phyloP scores from a whole-genome alignment of 2,888 invertebrate genomes.

The Cantharis rustica region DNA sequence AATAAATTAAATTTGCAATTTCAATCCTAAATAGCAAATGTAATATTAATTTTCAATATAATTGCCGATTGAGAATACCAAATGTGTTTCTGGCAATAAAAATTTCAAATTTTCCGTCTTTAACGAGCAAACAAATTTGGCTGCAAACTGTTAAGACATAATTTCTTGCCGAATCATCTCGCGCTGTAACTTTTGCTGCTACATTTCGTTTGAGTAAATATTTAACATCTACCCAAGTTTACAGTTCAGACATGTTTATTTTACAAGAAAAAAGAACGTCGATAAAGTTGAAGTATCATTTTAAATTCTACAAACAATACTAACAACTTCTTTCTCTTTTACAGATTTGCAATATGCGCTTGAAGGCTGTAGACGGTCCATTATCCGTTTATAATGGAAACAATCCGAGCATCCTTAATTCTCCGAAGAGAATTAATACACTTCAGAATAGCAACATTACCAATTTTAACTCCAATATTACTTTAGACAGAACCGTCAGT shows the following conservation, averaged over 20 bases:
- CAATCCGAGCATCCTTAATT: slow-evolving; percentile 49
- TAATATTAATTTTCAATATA: not conserved
- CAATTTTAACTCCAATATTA: slow-evolving; percentile 37
- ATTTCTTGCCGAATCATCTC: slow-evolving; percentile 7
- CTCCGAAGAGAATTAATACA: slow-evolving; percentile 55
- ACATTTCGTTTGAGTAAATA: slow-evolving; percentile 26
- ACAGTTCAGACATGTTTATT: slow-evolving; percentile 14
- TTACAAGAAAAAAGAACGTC: slow-evolving; percentile 10
- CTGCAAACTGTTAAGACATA: slow-evolving; percentile 8
- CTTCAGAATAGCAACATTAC: slow-evolving; percentile 52
- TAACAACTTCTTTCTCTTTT: slow-evolving; percentile 30
- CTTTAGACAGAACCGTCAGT: slow-evolving; percentile 21
- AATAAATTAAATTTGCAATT: not conserved
- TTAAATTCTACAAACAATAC: slow-evolving; percentile 12
- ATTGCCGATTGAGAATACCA: not conserved
- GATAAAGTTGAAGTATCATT: slow-evolving; percentile 9
- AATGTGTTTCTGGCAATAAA: not conserved
- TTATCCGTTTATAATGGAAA: slow-evolving; percentile 53
- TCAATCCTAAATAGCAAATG: not conserved
- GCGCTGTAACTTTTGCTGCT: slow-evolving; percentile 11
- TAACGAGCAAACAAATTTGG: slow-evolving; percentile 17
- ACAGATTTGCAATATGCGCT: slow-evolving; percentile 53
- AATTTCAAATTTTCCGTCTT: not conserved
- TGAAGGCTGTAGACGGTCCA: slow-evolving; percentile 54
- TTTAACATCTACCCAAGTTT: slow-evolving; percentile 21